Evolutionary conservation across 2,113 vertebrate genomes (phyloP), one percentile per base, ranked within the genome.

Genomic region (Melozone crissalis): DNA sequence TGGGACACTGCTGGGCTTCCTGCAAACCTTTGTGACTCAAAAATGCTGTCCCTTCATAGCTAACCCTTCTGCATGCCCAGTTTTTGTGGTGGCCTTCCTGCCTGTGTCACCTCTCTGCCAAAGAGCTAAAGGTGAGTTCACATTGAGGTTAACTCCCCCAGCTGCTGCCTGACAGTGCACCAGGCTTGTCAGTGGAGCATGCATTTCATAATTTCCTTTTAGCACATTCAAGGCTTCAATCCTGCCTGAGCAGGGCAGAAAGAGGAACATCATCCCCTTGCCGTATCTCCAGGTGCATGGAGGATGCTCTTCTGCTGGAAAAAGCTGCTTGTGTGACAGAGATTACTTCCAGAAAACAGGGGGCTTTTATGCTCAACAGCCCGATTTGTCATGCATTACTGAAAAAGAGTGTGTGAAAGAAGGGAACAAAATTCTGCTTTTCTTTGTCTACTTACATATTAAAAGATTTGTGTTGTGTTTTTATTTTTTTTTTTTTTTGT

Each of bases 1-100:
- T 0, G 3, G 33, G 22, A 22, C 62, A 65, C 47, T 51, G 22
- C 24, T 35, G 43, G 47, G 33, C 41, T 85, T 54, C 7, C 35
- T 57, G 51, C 58, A 72, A 67, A 43, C 28, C 4, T 43, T 5
- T 65, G 30, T n/a, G 39, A 33, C 14, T 63, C 3, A 22, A 24
- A 77, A 85, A 47, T 22, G 11, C 10, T 27, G 14, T 75, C 52
- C 57, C 17, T 63, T 71, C 26, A 4, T 4, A 74, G 13, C 43
- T 14, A 24, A 8, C 6, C 1, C 27, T 46, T 51, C 6, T 30
- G 43, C 33, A 59, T 43, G 31, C 41, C 20, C 0, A 5, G 2
- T 24, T 51, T 39, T 66, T 84, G n/a, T 63, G 66, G 23, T 43
- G 51, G 37, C 43, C 39, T 39, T 37, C 20, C 33, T 75, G 54